Evolutionary conservation across 2,888 invertebrate species (phyloP), one percentile per base, ranked within the genome.

Genomic region (Psylliodes chrysocephalus): DNA sequence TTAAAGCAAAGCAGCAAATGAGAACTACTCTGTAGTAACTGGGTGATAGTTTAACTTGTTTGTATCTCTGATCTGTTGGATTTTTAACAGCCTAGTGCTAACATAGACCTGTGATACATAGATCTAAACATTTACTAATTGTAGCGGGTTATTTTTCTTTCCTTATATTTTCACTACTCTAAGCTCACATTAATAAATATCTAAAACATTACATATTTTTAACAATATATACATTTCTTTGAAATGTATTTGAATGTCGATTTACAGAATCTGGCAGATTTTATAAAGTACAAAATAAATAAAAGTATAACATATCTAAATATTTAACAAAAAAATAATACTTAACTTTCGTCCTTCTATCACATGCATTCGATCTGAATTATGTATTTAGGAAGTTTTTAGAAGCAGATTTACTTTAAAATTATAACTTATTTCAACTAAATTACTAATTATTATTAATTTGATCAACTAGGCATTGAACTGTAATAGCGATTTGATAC

Each of bases 111-210:
- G 77, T 76, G 77, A 76, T 77, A 75, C 70, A 77, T 74, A 76
- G 73, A 72, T 77, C 78, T 78, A 78, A 73, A 77, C 76, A 77
- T 75, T 77, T 73, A 76, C 77, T 77, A 77, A 72, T 67, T 71
- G 73, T 77, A 77, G 74, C 75, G 67, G 72, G 71, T 75, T 75
- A 74, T 71, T 73, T 59, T 73, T 69, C 66, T 62, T 73, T 68
- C 64, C 65, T 71, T 71, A 54, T 63, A 65, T 63, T 35, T 57
- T 68, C 69, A 70, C 74, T 75, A 74, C 66, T 76, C 79, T 79
- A 79, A 79, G 78, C 79, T 75, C 76, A 81, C 81, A 81, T 79
- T 79, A 78, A 81, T 80, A 79, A 80, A 81, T 80, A 79, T 79
- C 79, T 80, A 81, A 79, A 79, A 80, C 79, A 79, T 78, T 75